Conservation (phyloP, 2,113 vertebrate genomes). For the Bos javanicus region DNA sequence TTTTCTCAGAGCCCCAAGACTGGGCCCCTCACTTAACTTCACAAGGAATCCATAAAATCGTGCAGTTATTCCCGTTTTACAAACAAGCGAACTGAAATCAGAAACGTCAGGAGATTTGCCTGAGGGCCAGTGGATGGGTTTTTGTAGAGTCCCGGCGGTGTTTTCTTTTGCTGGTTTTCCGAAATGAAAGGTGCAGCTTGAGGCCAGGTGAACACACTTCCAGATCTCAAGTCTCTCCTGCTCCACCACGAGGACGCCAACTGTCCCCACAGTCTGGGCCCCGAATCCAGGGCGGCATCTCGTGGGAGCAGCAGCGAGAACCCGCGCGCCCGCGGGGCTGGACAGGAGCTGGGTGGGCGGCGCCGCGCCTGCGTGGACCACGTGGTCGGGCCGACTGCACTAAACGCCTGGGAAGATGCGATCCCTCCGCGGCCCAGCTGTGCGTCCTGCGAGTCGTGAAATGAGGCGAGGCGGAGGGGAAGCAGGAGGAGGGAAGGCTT, state of each 20-base stretch:
- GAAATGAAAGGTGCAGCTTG: background rate
- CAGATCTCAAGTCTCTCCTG: background rate
- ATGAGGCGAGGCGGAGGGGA: accelerated
- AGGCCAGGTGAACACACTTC: background rate
- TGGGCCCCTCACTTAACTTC: background rate
- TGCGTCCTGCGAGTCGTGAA: background rate
- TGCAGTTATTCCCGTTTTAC: background rate
- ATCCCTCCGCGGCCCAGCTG: background rate
- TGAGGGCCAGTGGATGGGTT: background rate
- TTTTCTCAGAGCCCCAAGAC: background rate
- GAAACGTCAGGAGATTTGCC: background rate
- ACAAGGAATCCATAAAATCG: too few relatives aligned
- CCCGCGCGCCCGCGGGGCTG: accelerated
- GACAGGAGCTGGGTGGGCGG: accelerated
- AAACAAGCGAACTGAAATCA: background rate
- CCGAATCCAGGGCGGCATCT: background rate
- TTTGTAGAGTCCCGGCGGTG: background rate
- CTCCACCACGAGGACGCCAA: background rate
- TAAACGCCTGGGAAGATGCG: accelerated
- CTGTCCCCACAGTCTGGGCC: background rate
- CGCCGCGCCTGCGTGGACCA: accelerated
- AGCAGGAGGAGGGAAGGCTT: background rate
- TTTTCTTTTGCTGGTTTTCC: background rate
- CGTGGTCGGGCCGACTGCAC: too few relatives aligned
- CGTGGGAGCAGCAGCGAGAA: background rate